Percentiles rank a stretch among this genome's conserved stretches.
Evolutionary conservation across 2,888 invertebrate genomes (phyloP).

Genomic region (Drosophila anomelani): DNA sequence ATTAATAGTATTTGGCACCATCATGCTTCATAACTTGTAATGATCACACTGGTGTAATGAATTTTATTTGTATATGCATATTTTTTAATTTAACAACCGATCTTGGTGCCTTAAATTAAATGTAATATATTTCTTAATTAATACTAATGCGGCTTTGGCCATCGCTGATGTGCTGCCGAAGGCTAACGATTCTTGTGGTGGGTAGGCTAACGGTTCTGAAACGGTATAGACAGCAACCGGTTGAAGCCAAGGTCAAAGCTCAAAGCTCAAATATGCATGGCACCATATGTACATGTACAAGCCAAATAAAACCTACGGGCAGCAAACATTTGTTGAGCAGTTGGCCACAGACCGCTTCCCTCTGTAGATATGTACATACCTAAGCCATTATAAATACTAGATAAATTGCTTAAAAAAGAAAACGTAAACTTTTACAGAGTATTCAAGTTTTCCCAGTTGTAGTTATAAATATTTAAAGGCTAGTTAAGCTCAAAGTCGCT

Average conservation of each 20-base stretch:
- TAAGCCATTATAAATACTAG: not conserved
- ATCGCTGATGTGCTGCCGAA: constrained; percentile 1
- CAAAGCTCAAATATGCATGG: constrained; percentile 41
- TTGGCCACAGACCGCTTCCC: constrained; percentile 18
- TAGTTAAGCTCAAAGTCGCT: not conserved
- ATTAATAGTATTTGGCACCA: not conserved
- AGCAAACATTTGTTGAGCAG: constrained; percentile 27
- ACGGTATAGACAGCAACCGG: constrained; percentile 22
- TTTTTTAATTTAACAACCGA: not conserved
- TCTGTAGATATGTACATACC: constrained; percentile 15
- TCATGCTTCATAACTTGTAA: not conserved
- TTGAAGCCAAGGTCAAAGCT: constrained; percentile 42
- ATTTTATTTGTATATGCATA: not conserved
- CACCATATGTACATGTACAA: constrained; percentile 16
- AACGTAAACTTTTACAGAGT: not conserved
- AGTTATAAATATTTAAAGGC: not conserved
- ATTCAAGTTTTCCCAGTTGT: not conserved
- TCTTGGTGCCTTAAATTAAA: not conserved
- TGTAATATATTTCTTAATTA: not conserved
- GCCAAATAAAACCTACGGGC: constrained; percentile 22
- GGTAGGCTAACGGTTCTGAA: constrained; percentile 21
- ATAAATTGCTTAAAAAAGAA: not conserved
- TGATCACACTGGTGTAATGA: not conserved
- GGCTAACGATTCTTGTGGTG: constrained; percentile 26
- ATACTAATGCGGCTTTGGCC: not conserved